Percentiles rank a stretch among this genome's conserved stretches.
phyloP scores from a whole-genome alignment of 2,888 invertebrate species.

The Patella caerulea region DNA sequence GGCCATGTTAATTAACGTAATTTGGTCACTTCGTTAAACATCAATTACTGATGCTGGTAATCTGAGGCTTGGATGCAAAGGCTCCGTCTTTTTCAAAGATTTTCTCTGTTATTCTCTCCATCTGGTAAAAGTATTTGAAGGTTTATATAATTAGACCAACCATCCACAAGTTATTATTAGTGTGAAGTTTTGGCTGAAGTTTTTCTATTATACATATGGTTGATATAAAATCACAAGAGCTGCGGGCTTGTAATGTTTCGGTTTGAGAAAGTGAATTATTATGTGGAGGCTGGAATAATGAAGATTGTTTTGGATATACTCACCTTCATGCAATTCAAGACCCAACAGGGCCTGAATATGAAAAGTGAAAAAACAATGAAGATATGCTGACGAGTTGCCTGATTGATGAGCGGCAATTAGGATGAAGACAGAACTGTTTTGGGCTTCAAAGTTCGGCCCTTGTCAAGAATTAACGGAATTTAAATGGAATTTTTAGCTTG shows the following conservation, averaged over 20 bases:
- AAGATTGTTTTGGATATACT: too few species aligned
- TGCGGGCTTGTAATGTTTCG: too few species aligned
- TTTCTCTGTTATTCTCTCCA: slow-evolving; percentile 4
- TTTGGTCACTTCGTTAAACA: slow-evolving; percentile 11
- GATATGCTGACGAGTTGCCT: background rate
- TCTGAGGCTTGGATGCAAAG: background rate
- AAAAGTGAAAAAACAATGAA: too few species aligned
- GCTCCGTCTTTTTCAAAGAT: background rate
- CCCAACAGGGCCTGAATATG: too few species aligned
- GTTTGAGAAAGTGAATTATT: too few species aligned
- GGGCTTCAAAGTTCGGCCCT: slow-evolving; percentile 9
- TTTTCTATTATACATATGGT: too few species aligned
- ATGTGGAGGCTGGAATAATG: too few species aligned
- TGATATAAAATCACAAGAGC: too few species aligned
- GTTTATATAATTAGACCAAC: slow-evolving; percentile 12
- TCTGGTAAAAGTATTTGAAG: slow-evolving; percentile 3
- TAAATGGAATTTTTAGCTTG: slow-evolving; percentile 33
- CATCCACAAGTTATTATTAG: background rate
- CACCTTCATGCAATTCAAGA: too few species aligned
- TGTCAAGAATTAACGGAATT: slow-evolving; percentile 32
- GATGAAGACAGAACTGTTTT: slow-evolving; percentile 8
- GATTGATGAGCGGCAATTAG: slow-evolving; percentile 1
- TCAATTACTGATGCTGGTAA: background rate
- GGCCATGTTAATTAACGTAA: slow-evolving; percentile 7
- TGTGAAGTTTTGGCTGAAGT: too few species aligned